Evolutionary conservation across 2,888 invertebrate species (phyloP).

Genomic region (Tridacna gigas): DNA sequence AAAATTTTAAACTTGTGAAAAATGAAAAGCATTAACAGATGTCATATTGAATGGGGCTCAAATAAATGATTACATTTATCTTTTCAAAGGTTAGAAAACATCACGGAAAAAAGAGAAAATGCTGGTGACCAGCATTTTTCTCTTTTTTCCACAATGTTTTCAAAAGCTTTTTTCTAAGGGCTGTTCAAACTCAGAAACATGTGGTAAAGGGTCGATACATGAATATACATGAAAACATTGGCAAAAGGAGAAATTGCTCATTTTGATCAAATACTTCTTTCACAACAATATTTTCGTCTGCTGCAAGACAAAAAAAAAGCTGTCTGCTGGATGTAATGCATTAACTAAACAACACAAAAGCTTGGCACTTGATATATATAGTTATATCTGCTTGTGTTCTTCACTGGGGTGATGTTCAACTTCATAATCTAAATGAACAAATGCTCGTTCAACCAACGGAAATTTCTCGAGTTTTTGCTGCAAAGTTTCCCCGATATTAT

Average conservation of each 20-base stretch:
- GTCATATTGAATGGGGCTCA: not conserved
- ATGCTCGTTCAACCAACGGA: constrained; percentile 86
- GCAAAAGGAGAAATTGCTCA: constrained; percentile 8
- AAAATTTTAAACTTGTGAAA: no score
- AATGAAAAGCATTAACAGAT: no score
- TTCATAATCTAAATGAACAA: constrained; percentile 86
- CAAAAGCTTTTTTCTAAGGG: no score
- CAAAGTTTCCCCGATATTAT: constrained; percentile 86
- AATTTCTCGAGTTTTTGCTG: constrained; percentile 85
- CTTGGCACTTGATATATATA: no score
- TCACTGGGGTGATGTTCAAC: constrained; percentile 84
- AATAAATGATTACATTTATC: not conserved
- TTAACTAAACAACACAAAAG: no score
- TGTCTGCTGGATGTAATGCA: no score
- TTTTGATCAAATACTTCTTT: not conserved
- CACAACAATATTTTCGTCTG: not conserved
- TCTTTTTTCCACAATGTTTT: no score
- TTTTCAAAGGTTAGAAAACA: not conserved
- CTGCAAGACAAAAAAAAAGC: no score
- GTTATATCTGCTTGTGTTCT: constrained; percentile 85
- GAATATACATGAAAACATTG: no score
- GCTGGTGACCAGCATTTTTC: no score
- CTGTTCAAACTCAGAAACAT: no score
- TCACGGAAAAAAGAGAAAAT: not conserved
- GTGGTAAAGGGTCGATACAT: no score